These are phyloP conservation scores for Halisarca cf. caerulea DNA, from an alignment of 37 sponge, comb jelly and placozoan genomes.

Conservation along the genomic window DNA sequence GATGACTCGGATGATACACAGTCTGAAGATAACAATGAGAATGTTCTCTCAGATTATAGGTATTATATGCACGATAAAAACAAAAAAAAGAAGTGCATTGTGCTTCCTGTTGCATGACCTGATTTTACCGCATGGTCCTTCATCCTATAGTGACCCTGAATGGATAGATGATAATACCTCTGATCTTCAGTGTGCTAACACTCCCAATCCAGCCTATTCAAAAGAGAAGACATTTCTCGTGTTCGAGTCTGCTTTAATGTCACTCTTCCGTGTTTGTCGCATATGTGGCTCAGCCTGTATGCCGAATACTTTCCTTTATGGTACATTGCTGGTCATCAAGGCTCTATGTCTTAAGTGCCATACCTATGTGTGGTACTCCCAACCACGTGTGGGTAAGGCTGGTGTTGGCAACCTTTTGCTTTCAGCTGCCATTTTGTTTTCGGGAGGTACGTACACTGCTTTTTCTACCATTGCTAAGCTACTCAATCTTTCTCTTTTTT, in stretches of 20 bases:
- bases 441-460: background rate
- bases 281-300: background rate
- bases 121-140: too few relatives aligned
- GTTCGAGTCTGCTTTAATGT: background rate
- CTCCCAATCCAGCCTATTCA: background rate
- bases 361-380: constrained; percentile 8
- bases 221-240: background rate
- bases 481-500: background rate
- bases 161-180: too few relatives aligned
- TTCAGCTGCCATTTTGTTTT: background rate
- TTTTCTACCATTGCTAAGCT: background rate
- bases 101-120: too few relatives aligned
- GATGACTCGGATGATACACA: too few relatives aligned
- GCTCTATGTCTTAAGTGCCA: constrained; percentile 10
- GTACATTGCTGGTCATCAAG: background rate
- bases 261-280: background rate
- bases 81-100: too few relatives aligned
- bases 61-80: too few relatives aligned
- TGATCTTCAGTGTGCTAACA: too few relatives aligned
- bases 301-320: background rate
- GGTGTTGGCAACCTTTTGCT: constrained; percentile 24
- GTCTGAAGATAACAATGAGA: too few relatives aligned
- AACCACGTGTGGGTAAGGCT: background rate
- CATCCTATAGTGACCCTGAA: too few relatives aligned
- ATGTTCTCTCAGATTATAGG: too few relatives aligned